Evolutionary conservation across 2,888 invertebrate genomes (phyloP), one percentile per base, ranked within the genome.

Genomic region (Cephus runcator): DNA sequence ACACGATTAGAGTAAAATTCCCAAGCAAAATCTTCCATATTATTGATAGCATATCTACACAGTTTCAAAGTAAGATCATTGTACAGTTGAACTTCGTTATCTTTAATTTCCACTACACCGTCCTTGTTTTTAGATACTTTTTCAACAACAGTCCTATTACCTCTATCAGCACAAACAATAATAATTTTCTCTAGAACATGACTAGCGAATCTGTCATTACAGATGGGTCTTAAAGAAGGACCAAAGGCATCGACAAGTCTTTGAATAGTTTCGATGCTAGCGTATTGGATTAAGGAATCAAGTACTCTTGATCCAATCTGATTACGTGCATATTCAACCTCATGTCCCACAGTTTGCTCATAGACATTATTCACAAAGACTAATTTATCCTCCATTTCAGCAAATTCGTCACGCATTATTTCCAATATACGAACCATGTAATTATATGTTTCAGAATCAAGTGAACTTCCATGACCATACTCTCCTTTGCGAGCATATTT

Each of bases 1-100:
- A 97, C 94, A 86, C 96, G 95, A 91, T 95, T 97, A 0, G 95
- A 96, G 83, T 95, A 96, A 0, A 92, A 92, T 88, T 97, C 96
- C 94, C 95, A 95, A 0, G 96, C 93, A 86, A 96, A 97, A 87
- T 97, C 97, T 89, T 97, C 97, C 79, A 97, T 92, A 92, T 97
- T 97, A 90, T 97, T 97, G 0, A 97, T 90, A 34, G 95, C 92
- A 90, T 96, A 97, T 92, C 94, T 96, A 79, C 95, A 94, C 4
- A 96, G 92, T 90, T 95, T 96, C 23, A 95, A 81, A 1, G 95
- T 94, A 88, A 96, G 96, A 15, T 94, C 92, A 3, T 93, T 92
- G 83, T 95, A 96, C 73, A 92, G 92, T 56, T 92, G 86, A n/a
- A 93, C 88, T 69, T 89, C 85, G 4, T 79, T 77, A 4, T 83